Percentiles rank a stretch among this genome's conserved stretches.
phyloP scores from a whole-genome alignment of 2,113 vertebrate genomes.

The Progne subis region DNA sequence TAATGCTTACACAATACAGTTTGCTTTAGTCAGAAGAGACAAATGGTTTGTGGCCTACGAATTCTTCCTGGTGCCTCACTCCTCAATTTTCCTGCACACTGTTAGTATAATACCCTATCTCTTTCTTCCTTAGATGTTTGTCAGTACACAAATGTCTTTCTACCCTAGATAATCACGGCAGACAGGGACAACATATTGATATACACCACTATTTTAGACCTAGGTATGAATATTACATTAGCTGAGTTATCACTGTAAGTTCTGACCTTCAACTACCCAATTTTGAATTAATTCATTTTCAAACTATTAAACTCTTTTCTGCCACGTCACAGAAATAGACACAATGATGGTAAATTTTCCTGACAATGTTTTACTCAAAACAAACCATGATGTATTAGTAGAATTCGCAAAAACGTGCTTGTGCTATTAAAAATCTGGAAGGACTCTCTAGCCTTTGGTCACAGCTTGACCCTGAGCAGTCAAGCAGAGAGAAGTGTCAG shows the following conservation, averaged over 20 bases:
- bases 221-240: conserved; percentile 79
- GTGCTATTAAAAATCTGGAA: neutral
- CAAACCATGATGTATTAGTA: conserved; percentile 50
- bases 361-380: conserved; percentile 65
- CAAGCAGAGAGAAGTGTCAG: neutral
- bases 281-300: conserved; percentile 74
- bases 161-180: conserved; percentile 65
- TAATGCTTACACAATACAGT: conserved; percentile 40
- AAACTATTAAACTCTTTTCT: conserved; percentile 60
- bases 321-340: conserved; percentile 58
- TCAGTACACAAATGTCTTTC: conserved; percentile 67
- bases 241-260: conserved; percentile 72
- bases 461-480: neutral
- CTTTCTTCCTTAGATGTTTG: conserved; percentile 49
- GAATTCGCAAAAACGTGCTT: neutral
- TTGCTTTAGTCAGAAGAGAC: conserved; percentile 54
- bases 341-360: conserved; percentile 49
- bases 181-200: conserved; percentile 74
- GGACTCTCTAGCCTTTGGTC: neutral
- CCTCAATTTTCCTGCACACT: neutral
- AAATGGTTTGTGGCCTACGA: conserved; percentile 39
- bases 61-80: neutral
- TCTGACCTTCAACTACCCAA: conserved; percentile 73
- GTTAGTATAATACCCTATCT: conserved; percentile 36
- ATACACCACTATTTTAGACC: conserved; percentile 58